phyloP scores from a whole-genome alignment of 2,797 vertebrate genomes.

The Sebastiscus albofasciatus region DNA sequence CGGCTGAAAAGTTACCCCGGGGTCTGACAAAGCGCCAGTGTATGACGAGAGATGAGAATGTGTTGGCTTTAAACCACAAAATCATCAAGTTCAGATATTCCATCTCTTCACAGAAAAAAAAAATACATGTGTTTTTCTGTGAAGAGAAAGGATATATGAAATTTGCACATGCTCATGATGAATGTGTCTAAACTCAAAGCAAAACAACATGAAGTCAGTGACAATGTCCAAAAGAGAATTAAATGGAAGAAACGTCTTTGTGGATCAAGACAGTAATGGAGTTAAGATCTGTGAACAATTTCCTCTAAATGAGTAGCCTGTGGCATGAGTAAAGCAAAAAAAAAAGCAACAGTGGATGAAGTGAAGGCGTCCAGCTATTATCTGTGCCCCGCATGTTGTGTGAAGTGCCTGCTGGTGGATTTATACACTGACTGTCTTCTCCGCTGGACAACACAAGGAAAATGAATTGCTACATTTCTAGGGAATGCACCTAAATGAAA shows the following conservation, averaged over 20 bases:
- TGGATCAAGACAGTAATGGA: constrained; percentile 35
- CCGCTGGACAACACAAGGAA: constrained; percentile 32
- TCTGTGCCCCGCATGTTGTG: constrained; percentile 48
- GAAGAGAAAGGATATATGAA: background rate
- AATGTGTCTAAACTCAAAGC: background rate
- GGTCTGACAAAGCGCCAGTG: too few species aligned
- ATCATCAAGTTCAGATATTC: background rate
- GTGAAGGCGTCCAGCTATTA: constrained; percentile 47
- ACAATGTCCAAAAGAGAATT: constrained; percentile 17
- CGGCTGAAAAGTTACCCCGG: too few species aligned
- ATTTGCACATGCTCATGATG: background rate
- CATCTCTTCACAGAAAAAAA: background rate
- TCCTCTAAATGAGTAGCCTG: constrained; percentile 62
- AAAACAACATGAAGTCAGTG: background rate
- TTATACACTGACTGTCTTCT: constrained; percentile 34
- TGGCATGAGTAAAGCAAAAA: constrained; percentile 23
- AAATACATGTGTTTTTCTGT: background rate
- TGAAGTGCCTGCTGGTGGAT: constrained; percentile 44
- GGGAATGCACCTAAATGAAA: constrained; percentile 55
- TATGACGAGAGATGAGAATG: too few species aligned
- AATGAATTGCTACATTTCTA: constrained; percentile 3
- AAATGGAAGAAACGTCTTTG: constrained; percentile 20
- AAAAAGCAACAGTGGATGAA: constrained; percentile 4
- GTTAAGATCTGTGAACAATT: constrained; percentile 70
- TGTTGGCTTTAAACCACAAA: background rate